Percentiles rank a stretch among this genome's conserved stretches.
Evolutionary conservation across 2,113 vertebrate genomes (phyloP).

Genomic region (Dinomys branickii): DNA sequence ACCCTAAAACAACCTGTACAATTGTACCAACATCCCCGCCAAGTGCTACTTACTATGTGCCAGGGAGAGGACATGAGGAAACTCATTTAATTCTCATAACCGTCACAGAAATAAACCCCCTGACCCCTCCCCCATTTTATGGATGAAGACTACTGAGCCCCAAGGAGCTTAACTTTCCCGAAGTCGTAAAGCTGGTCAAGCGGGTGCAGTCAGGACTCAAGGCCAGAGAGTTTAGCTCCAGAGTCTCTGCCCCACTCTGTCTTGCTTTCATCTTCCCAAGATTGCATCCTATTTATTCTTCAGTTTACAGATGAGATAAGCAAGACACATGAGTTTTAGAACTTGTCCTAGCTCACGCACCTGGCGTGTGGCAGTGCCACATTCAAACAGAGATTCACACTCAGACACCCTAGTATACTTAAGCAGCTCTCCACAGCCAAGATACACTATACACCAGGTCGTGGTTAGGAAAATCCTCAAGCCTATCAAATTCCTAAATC

Average conservation of each 20-base stretch:
- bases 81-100: neutral
- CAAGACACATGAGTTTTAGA: neutral
- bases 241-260: neutral
- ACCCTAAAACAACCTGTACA: neutral
- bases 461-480: neutral
- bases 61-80: neutral
- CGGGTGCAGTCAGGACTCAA: neutral
- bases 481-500: neutral
- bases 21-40: neutral
- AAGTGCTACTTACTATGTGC: neutral
- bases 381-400: neutral
- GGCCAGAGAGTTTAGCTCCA: neutral
- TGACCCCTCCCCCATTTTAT: neutral
- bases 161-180: neutral
- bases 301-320: neutral
- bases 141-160: neutral
- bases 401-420: neutral
- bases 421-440: neutral
- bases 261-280: neutral
- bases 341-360: neutral
- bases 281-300: neutral
- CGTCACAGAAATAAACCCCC: neutral
- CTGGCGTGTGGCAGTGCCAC: neutral
- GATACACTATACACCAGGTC: neutral
- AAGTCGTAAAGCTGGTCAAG: neutral